phyloP scores from a whole-genome alignment of 2,797 vertebrate species.

The Pipistrellus pipistrellus region DNA sequence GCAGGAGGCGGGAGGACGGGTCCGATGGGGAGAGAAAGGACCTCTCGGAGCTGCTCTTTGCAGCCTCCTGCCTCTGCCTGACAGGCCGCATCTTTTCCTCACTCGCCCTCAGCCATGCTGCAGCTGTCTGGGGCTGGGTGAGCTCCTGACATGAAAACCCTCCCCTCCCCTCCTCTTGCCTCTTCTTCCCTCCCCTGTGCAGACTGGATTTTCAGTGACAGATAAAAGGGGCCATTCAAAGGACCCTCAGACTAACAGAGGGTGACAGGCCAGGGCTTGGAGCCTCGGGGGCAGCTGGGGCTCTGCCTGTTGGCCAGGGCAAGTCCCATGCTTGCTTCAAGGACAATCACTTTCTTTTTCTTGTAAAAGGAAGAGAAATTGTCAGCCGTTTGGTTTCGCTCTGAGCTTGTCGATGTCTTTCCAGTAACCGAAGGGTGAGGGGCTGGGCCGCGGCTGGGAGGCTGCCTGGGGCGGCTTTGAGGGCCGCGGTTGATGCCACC shows the following conservation, averaged over 20 bases:
- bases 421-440: constrained; percentile 77
- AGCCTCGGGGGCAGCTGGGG: no score
- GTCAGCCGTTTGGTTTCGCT: constrained; percentile 63
- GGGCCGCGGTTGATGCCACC: constrained; percentile 59
- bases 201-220: not conserved
- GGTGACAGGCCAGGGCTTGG: not conserved
- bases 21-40: rapidly evolving
- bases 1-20: not conserved
- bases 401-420: constrained; percentile 73
- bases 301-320: not conserved
- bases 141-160: not conserved
- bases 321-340: not conserved
- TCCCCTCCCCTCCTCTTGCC: no score
- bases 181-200: not conserved
- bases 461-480: not conserved
- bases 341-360: constrained; percentile 82
- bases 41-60: not conserved
- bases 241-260: not conserved
- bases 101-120: no score
- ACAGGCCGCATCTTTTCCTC: not conserved
- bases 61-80: not conserved
- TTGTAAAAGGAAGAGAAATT: constrained; percentile 71
- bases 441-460: not conserved
- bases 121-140: not conserved
- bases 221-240: not conserved